Evolutionary conservation across 2,113 vertebrate genomes (phyloP).

Genomic region (Pitta sordida): DNA sequence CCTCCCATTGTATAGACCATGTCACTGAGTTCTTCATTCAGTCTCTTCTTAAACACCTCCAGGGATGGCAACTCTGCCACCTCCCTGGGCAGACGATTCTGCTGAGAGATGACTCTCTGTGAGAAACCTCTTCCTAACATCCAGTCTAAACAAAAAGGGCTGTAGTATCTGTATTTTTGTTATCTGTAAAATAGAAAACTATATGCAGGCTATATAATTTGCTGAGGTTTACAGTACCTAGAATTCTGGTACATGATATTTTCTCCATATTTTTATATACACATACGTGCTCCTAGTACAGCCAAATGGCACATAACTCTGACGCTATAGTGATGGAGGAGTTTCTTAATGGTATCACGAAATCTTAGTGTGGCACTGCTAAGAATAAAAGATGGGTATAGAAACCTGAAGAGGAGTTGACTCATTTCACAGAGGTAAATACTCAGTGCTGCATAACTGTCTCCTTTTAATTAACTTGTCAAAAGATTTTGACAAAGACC

Average conservation of each 20-base stretch:
- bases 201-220: background rate
- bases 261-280: background rate
- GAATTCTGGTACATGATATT: background rate
- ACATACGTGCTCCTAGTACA: background rate
- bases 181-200: background rate
- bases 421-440: conserved; percentile 74
- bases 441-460: conserved; percentile 57
- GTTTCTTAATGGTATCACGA: conserved; percentile 31
- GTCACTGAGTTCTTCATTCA: no score
- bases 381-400: conserved; percentile 50
- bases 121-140: no score
- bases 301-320: background rate
- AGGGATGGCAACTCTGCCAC: no score
- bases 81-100: no score
- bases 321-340: background rate
- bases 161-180: no score
- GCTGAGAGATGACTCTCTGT: no score
- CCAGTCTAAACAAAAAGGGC: no score
- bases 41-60: no score
- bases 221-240: background rate
- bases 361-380: conserved; percentile 63
- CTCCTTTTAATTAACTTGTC: conserved; percentile 79
- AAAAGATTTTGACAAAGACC: conserved; percentile 77
- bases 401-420: conserved; percentile 63
- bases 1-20: no score